Base-by-base conservation (phyloP, 64 coral and sea anemone species). In the Cladopsammia gracilis region DNA sequence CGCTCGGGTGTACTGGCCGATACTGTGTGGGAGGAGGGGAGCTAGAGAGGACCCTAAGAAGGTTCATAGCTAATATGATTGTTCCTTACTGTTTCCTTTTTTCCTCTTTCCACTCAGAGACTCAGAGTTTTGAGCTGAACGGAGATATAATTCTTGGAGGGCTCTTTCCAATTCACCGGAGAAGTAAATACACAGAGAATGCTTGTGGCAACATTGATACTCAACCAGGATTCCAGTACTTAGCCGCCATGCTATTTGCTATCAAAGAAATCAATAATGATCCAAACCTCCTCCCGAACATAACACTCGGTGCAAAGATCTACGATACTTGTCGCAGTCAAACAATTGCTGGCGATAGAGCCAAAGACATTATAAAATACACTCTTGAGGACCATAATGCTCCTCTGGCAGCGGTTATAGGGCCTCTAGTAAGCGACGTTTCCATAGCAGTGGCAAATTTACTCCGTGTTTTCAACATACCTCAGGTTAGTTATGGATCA, bases 281-380 rank as follows among this genome's bases (percentile, higher is more conserved):
- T 19, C 60, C 94, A 19, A 82, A 72, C 20, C 47, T 98, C 3
- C 94, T 98, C 18, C 94, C 81, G 2, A 96, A 93, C 76, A 85
- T 96, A 53, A 90, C 97, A 56, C 54, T 98, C 23, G 97, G 97
- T 10, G 87, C 88, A 54, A 51, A 50, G 59, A 96, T 98, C 47
- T 98, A 96, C 86, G 97, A 98, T 82, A 98, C 94, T 1, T 98
- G 97, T 48, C 82, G 74, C 73, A 98, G 97, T 62, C 91, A 71
- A 48, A 95, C 90, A 13, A 98, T 98, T 14, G 97, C 87, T 13
- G 97, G 94, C 19, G 91, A 93, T 45, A 91, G 91, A 13, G 91
- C 97, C 7, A 96, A 85, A 54, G 94, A 98, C 24, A 64, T 98
- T 3, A 96, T 98, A 48, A 98, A 93, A 58, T 46, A 91, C 78